Percentiles rank a stretch among this genome's conserved stretches.
These are phyloP conservation scores for Mythimna impura DNA, from an alignment of 2,888 invertebrate species.

Conservation along the genomic window DNA sequence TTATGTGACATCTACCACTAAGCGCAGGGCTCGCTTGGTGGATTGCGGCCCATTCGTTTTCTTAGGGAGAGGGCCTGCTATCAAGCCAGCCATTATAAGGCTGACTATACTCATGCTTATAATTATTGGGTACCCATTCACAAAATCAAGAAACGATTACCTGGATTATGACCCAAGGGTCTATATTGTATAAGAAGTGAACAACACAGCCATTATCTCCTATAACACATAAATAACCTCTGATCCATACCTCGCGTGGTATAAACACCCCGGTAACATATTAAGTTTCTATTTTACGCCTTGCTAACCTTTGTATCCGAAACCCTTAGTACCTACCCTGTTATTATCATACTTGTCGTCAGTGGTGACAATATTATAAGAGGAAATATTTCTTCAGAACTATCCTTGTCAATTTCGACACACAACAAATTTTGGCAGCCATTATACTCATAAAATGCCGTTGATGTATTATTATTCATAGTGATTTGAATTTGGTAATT, in stretches of 20 bases:
- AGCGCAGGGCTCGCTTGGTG: too few relatives aligned
- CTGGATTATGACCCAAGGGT: not conserved
- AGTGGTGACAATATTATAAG: constrained; percentile 26
- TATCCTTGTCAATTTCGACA: constrained; percentile 22
- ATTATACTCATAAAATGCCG: constrained; percentile 21
- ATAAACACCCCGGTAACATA: constrained; percentile 9
- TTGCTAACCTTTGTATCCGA: constrained; percentile 17
- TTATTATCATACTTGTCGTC: constrained; percentile 22
- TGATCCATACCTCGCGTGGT: constrained; percentile 9
- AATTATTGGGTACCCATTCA: not conserved
- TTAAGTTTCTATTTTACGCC: constrained; percentile 34
- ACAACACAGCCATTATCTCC: not conserved
- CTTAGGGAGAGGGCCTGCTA: too few relatives aligned
- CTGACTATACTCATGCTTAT: too few relatives aligned
- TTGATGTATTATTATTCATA: constrained; percentile 11
- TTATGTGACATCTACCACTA: not conserved
- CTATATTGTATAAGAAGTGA: not conserved
- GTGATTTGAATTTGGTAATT: constrained; percentile 8
- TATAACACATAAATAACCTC: constrained; percentile 7
- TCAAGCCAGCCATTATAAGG: too few relatives aligned
- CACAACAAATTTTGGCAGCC: constrained; percentile 3
- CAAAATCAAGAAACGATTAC: not conserved
- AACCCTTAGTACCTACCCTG: constrained; percentile 15
- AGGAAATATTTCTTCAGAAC: constrained; percentile 23
- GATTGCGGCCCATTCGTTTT: too few relatives aligned